Conservation (phyloP, 2,888 invertebrate species). For the Marronus borbonicus region DNA sequence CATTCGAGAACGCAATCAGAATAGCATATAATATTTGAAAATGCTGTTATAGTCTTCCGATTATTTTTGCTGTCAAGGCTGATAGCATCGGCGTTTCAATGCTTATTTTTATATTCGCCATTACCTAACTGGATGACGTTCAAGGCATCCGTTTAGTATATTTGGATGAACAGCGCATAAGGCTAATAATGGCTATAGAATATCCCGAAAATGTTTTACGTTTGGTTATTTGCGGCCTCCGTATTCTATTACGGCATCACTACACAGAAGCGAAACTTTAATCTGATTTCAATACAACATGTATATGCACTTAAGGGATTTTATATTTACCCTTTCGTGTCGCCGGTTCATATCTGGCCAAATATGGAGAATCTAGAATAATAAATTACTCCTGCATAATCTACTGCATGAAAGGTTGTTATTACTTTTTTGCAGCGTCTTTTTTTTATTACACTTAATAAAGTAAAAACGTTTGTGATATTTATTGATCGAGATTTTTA, state of each 20-base stretch:
- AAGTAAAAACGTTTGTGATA: too few species aligned
- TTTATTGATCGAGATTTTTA: too few species aligned
- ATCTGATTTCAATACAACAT: slow-evolving; percentile 1
- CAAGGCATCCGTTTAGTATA: not conserved
- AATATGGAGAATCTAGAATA: not conserved
- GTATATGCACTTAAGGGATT: slow-evolving; percentile 26
- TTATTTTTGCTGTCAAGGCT: slow-evolving; percentile 18
- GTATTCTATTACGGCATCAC: too few species aligned
- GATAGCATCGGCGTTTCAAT: not conserved
- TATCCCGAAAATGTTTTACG: not conserved
- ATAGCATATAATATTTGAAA: slow-evolving; percentile 21
- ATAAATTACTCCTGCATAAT: not conserved
- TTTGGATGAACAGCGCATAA: not conserved
- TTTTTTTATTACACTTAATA: too few species aligned
- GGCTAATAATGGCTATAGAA: not conserved
- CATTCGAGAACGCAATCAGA: slow-evolving; percentile 23
- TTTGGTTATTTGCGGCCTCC: not conserved
- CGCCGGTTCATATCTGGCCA: not conserved
- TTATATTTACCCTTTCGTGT: not conserved
- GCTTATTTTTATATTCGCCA: slow-evolving; percentile 17
- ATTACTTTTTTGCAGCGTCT: too few species aligned
- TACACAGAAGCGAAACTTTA: not conserved
- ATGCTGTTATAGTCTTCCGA: slow-evolving; percentile 6
- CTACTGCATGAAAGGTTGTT: not conserved
- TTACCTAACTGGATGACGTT: not conserved